Evolutionary conservation across 2,113 vertebrate species (phyloP), one percentile per base, ranked within the genome.

Genomic region (Xiphophorus couchianus): DNA sequence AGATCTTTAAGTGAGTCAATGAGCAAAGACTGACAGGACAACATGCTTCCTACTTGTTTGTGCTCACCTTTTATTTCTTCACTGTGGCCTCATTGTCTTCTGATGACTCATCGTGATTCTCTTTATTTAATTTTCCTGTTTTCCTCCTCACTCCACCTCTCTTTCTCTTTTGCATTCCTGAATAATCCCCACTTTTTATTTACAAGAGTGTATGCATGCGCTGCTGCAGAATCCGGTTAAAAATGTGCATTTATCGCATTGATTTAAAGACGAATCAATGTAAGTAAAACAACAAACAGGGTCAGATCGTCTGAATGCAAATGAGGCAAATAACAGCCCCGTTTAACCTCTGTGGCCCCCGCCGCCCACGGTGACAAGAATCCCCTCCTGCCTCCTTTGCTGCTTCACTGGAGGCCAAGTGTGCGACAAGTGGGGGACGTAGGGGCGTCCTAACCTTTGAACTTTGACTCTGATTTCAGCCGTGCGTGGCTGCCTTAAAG

Each of bases 311-410:
- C 74, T 73, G 78, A 82, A 81, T 62, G 77, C 48, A 61, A 76
- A 83, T 90, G 54, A 62, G 77, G 71, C 22, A 33, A 66, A 74
- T 33, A 61, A 42, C 33, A 10, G 42, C 76, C 64, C 68, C 22
- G 62, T 80, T 89, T 90, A 71, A 89, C 90, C 84, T 66, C 31
- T 1, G 69, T 74, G 86, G 77, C 71, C 84, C 69, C 69, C 30
- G 48, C 42, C 62, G 69, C 83, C 71, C 73, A 44, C 70, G 66
- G 35, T 35, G 71, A 90, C 83, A 80, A 31, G 22, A 22, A 69
- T 67, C 54, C 70, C 83, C 90, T 89, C 85, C 89, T 83, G 84
- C 77, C 85, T 88, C 88, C 73, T 90, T 87, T 89, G 82, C 80
- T 83, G 81, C 80, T 76, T 77, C 77, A 81, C 62, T 60, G 51